Evolutionary conservation across 35 echinoderm and acorn worm species (phyloP).

Genomic region (Ophioderma brevispina): DNA sequence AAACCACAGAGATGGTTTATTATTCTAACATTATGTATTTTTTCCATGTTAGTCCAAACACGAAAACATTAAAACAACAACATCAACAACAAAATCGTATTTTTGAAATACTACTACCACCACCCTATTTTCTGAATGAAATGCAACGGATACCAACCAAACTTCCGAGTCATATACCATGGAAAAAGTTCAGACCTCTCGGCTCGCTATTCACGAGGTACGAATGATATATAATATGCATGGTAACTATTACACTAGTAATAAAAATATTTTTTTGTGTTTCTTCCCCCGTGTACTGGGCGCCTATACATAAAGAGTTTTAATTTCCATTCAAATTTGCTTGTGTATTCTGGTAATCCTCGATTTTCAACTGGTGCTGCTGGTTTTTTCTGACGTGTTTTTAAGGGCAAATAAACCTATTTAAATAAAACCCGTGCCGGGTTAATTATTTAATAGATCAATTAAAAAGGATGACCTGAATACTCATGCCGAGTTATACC

Average conservation of each 20-base stretch:
- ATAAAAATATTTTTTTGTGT: background rate
- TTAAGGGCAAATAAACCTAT: background rate
- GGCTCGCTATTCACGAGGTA: background rate
- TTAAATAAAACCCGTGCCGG: no score
- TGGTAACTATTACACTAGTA: constrained; percentile 6
- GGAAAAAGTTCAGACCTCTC: background rate
- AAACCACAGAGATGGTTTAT: no score
- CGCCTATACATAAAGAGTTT: background rate
- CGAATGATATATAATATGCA: background rate
- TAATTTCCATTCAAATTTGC: background rate
- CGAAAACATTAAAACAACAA: no score
- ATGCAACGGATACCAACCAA: background rate
- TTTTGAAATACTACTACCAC: no score
- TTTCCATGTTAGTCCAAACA: no score
- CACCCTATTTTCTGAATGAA: no score
- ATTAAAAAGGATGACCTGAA: no score
- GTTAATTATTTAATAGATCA: no score
- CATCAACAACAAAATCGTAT: no score
- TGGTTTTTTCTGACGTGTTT: background rate
- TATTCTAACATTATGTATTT: no score
- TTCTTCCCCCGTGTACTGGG: background rate
- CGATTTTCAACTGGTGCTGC: background rate
- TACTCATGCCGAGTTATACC: no score
- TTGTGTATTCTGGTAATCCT: constrained; percentile 6
- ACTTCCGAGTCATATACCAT: background rate